Conservation (phyloP, 1,140 invertebrate species). For the Musca vetustissima region DNA sequence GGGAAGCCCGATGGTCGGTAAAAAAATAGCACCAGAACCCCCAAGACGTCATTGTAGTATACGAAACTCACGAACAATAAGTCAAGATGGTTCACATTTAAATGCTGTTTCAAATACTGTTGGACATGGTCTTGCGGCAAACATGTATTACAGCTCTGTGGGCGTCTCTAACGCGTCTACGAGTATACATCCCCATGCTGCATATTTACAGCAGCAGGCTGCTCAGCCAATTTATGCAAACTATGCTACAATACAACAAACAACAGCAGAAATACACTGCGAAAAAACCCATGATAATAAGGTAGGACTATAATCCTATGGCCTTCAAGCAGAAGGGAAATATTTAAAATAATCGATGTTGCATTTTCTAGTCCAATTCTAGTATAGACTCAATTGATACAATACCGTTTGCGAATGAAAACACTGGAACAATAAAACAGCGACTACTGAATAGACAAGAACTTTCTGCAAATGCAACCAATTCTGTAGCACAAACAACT, state of each 20-base stretch:
- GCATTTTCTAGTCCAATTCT: constrained; percentile 75
- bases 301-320: constrained; percentile 20
- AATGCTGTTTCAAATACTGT: constrained; percentile 27
- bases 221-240: constrained; percentile 58
- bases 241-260: constrained; percentile 60
- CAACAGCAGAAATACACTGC: constrained; percentile 67
- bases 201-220: constrained; percentile 33
- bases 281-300: constrained; percentile 55
- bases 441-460: constrained; percentile 52
- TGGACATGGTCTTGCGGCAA: constrained; percentile 18
- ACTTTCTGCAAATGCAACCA: constrained; percentile 29
- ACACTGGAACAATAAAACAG: constrained; percentile 94
- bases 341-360: neutral
- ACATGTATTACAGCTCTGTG: constrained; percentile 39
- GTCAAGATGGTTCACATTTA: constrained; percentile 32
- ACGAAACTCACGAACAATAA: constrained; percentile 50
- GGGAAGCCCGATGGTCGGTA: constrained; percentile 66
- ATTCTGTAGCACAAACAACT: constrained; percentile 30
- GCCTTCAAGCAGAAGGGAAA: too few relatives aligned
- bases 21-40: constrained; percentile 81
- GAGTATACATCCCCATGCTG: constrained; percentile 17
- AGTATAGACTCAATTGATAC: constrained; percentile 92
- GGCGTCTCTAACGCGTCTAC: neutral
- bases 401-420: constrained; percentile 97
- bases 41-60: constrained; percentile 74